Percentiles rank a stretch among this genome's conserved stretches.
Conservation (phyloP, 2,113 vertebrate genomes). For the Brachionichthys hirsutus region DNA sequence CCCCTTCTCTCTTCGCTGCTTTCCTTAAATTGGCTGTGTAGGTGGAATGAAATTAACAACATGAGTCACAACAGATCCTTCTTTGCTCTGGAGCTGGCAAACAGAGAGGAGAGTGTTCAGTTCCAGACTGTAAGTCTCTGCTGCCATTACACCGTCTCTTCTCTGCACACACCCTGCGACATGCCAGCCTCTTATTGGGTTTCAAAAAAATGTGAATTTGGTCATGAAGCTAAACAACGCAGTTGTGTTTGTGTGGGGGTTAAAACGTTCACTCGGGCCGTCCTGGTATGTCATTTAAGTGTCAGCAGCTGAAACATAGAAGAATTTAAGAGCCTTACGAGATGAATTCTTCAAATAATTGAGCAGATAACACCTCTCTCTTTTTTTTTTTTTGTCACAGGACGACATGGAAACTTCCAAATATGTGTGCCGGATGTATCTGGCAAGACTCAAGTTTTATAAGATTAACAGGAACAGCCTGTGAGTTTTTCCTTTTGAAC, state of each 20-base stretch:
- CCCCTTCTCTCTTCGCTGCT: constrained; percentile 11
- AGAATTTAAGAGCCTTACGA: constrained; percentile 7
- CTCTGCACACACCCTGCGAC: constrained; percentile 1
- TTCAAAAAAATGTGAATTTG: constrained; percentile 34
- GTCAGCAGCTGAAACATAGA: constrained; percentile 9
- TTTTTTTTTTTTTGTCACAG: constrained; percentile 72
- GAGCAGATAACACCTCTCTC: constrained; percentile 8
- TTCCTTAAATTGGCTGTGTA: constrained; percentile 68
- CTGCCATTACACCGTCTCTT: constrained; percentile 8
- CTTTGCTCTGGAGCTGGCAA: constrained; percentile 90
- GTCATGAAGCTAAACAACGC: constrained; percentile 19
- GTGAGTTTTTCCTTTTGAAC: constrained; percentile 82
- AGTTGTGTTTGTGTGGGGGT: constrained; percentile 24
- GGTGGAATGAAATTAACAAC: constrained; percentile 97
- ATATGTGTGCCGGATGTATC: constrained; percentile 96
- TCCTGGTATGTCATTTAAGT: constrained; percentile 4
- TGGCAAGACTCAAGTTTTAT: constrained; percentile 97
- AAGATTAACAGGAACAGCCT: constrained; percentile 92
- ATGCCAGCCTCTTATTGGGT: constrained; percentile 39
- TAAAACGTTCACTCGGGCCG: neutral
- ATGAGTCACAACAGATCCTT: constrained; percentile 99
- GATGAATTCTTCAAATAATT: constrained; percentile 10
- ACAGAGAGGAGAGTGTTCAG: constrained; percentile 96
- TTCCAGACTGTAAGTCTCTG: constrained; percentile 92
- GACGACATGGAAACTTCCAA: constrained; percentile 99